Evolutionary conservation across 2,888 invertebrate species (phyloP), one percentile per base, ranked within the genome.

Genomic region (Oxyteleia sp.): DNA sequence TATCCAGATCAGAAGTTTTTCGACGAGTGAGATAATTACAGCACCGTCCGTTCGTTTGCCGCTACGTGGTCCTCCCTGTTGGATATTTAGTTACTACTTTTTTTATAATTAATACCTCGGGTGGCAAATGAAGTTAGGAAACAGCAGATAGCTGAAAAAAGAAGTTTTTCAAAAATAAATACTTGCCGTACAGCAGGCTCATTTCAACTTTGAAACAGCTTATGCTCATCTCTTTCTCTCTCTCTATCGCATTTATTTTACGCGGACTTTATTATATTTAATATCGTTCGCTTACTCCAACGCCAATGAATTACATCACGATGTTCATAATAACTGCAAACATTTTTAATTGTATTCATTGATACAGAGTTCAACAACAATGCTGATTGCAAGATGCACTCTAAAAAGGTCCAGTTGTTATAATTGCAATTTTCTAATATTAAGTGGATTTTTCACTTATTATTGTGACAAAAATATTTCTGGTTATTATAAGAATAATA

Each of bases 51-150:
- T 86, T 87, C 88, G 84, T 86, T 87, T 85, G 84, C 76, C 64
- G 72, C 71, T 80, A 63, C 84, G 82, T 53, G 72, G 86, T 87
- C 78, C 85, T 87, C 80, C 86, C 89, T 84, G 88, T 85, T 85
- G 89, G 89, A 89, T 90, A 91, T 91, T 92, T 90, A 90, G 91
- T 91, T 90, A 90, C 90, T 88, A 90, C 90, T 91, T 91, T 90
- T n/a, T 90, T 91, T 90, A 91, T 91, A 91, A 92, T 92, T 92
- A 90, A 92, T 91, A 91, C 90, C 89, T 87, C 89, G 89, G 90
- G 88, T 89, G 90, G 88, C 89, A 88, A 90, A 91, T 89, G 88
- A 91, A 91, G 91, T 91, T 89, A 87, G 87, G 85, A 85, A 85
- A 86, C 82, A 86, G 84, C 82, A 66, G 83, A 86, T 84, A 85